These are phyloP conservation scores for Leptopterna dolabrata DNA, from an alignment of 2,888 invertebrate species.

Conservation along the genomic window DNA sequence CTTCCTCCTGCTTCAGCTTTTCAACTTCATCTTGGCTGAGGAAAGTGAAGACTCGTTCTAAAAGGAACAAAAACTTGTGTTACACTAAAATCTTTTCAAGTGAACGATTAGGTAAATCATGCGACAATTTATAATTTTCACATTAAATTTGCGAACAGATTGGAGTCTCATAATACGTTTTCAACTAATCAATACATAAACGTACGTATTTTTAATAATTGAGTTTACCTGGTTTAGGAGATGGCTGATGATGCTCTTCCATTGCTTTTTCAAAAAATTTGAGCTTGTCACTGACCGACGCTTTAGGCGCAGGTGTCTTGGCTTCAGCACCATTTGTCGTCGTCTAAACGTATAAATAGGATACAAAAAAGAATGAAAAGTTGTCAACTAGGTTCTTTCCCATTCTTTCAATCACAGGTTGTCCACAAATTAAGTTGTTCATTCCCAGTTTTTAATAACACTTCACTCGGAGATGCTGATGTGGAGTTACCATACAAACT, in stretches of 20 bases:
- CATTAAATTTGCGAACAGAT: too few relatives aligned
- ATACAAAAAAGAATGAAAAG: constrained; percentile 41
- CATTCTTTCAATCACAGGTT: constrained; percentile 13
- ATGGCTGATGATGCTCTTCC: constrained; percentile 89
- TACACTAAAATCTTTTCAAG: too few relatives aligned
- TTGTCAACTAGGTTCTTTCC: neutral
- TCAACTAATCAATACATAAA: too few relatives aligned
- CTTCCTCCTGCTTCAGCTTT: constrained; percentile 92
- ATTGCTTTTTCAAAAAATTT: constrained; percentile 96
- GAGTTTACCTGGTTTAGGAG: constrained; percentile 82
- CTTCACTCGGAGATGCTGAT: constrained; percentile 35
- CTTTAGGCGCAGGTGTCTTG: constrained; percentile 69
- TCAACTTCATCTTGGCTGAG: constrained; percentile 94
- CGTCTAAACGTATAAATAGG: constrained; percentile 41
- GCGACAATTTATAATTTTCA: too few relatives aligned
- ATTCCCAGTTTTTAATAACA: constrained; percentile 38
- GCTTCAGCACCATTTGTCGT: constrained; percentile 50
- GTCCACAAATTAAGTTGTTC: constrained; percentile 36
- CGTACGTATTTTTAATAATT: neutral
- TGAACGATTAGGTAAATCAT: constrained; percentile 35
- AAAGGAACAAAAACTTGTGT: constrained; percentile 64
- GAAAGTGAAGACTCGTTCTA: constrained; percentile 93
- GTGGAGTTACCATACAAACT: constrained; percentile 30
- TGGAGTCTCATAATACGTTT: too few relatives aligned
- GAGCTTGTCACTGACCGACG: constrained; percentile 92